Percentiles rank a stretch among this genome's conserved stretches.
These are phyloP conservation scores for Galagoides demidoff DNA, from an alignment of 2,797 vertebrate species.

Conservation along the genomic window DNA sequence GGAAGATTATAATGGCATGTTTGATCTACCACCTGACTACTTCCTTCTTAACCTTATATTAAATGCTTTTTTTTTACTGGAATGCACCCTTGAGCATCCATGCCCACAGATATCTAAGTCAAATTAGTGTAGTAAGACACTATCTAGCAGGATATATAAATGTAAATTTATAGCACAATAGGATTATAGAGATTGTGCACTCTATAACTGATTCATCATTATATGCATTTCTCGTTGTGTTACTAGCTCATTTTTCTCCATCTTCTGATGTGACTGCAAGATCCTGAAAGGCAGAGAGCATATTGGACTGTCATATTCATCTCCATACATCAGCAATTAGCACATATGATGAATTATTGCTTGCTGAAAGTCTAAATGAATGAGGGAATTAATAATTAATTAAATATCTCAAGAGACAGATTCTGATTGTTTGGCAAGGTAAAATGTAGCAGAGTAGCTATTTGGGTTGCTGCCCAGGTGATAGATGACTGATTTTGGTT, in stretches of 20 bases:
- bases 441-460: neutral
- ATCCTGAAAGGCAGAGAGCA: neutral
- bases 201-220: neutral
- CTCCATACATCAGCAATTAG: neutral
- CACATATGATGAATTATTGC: constrained; percentile 12
- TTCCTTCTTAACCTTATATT: neutral
- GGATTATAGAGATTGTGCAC: neutral
- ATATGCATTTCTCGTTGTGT: neutral
- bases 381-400: neutral
- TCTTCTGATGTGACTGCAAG: neutral
- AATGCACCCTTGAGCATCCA: neutral
- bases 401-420: neutral
- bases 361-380: neutral
- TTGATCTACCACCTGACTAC: neutral
- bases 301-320: constrained; percentile 7
- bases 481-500: neutral
- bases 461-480: neutral
- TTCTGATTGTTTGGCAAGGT: neutral
- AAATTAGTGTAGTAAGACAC: too few relatives aligned
- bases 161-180: neutral
- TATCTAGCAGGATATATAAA: neutral
- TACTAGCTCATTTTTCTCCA: neutral
- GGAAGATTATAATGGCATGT: neutral
- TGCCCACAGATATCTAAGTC: neutral
- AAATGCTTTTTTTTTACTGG: neutral